Base-by-base conservation (phyloP, 2,888 invertebrate genomes). In the Taenaris catops region DNA sequence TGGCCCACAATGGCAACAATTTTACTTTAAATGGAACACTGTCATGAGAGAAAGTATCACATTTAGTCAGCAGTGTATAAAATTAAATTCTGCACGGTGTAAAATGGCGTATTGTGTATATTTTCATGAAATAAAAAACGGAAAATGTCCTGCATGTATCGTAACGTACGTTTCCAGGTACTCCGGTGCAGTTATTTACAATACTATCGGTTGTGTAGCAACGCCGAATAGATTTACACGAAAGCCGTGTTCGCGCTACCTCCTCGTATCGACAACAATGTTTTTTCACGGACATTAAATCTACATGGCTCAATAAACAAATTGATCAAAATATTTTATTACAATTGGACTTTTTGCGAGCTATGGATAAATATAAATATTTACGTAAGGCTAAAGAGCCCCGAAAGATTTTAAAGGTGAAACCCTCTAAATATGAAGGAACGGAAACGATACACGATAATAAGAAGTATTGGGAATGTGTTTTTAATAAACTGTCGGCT, bases 391-490 rank as follows among this genome's bases (percentile, higher is more conserved):
- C 19, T 41, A 59, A 41, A 58, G 41, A 63, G 46, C 63, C 74
- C 1, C 58, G 70, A 2, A 73, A 71, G 42, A 53, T 78, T 38
- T 45, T 62, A 38, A 63, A 55, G 43, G 52, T 83, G 9, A 71
- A 62, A 31, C 57, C 64, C 8, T 74, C 79, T 1, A 63, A 59
- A 46, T 72, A 60, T 37, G 76, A 74, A 46, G 41, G 51, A 2
- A 44, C 58, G 0, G 66, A 68, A 44, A 66, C 70, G 6, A 48
- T 76, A 31, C 66, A 71, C 2, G 46, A 39, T 1, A 78, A 76
- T 37, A 83, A 63, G 48, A 62, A 58, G 40, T 81, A 83, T 51
- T 86, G 86, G 86, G 55, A 54, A 7, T 51, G 47, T 32, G 52
- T 74, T n/a, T 70, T 83, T 28, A 32, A 58, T 12, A 46, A 64